Evolutionary conservation across 35 echinoderm and acorn worm genomes (phyloP), one percentile per base, ranked within the genome.

Genomic region (Lytechinus pictus): DNA sequence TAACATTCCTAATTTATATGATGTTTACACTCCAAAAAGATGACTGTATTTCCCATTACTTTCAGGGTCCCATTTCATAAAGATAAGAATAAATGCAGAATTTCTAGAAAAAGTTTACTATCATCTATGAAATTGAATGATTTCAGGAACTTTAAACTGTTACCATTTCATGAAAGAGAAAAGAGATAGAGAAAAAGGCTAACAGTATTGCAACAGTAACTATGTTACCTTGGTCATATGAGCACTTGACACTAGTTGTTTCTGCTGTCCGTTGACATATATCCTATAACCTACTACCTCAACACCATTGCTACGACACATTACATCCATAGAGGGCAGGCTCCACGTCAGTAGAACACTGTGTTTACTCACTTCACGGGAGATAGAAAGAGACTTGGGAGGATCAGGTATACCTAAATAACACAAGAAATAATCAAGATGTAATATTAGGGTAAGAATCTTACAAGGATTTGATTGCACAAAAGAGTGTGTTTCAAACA

Each of bases 221-320:
- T 6, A 27, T 51, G 52, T 95, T 97, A 99, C 98, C 96, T 99
- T 99, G 71, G 96, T 96, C 53, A 99, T 89, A 91, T 97, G 95
- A 52, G 98, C 97, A 96, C 96, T 97, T 55, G 95, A 94, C 27
- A 98, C 98, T 87, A 99, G 61, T 94, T 99, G 98, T 91, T 98
- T 98, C 86, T 97, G 97, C 61, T 96, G 94, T 27, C 95, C 95
- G 57, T 99, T 96, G 54, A 99, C 95, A 94, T 92, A 98, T 29
- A 99, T 96, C 86, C 97, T 98, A 92, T 99, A 99, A 27, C 98
- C 98, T 55, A 94, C 96, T 4, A 99, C 95, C 87, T 99, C 96
- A 61, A 94, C 87, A 14, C 97, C 97, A 29, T 97, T 99, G 86
- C 94, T 99, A 8, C 90, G 55, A 21, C 92, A 57, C 87, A 97